Evolutionary conservation across 1,140 invertebrate species (phyloP).

Genomic region (Formica selysi): DNA sequence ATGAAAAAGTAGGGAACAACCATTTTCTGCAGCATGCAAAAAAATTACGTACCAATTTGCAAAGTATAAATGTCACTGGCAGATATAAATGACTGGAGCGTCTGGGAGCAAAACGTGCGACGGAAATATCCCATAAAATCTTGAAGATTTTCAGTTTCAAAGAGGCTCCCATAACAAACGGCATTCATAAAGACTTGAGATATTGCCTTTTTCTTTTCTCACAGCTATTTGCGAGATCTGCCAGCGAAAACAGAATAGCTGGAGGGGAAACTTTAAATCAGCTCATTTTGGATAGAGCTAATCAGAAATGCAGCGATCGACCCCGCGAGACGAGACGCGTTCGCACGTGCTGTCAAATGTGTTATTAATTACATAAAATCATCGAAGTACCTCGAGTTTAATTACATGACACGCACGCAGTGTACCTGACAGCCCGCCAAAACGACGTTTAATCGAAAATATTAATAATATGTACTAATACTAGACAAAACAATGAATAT

Average conservation of each 20-base stretch:
- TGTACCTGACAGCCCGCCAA: constrained; percentile 42
- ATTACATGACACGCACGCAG: constrained; percentile 36
- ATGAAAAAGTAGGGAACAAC: neutral
- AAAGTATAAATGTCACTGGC: constrained; percentile 53
- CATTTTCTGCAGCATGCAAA: constrained; percentile 21
- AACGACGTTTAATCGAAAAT: constrained; percentile 53
- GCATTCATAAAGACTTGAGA: constrained; percentile 57
- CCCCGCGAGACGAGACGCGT: neutral
- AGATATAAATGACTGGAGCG: constrained; percentile 40
- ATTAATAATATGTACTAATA: constrained; percentile 60
- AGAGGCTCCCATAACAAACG: constrained; percentile 43
- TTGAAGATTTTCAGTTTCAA: constrained; percentile 57
- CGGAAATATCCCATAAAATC: constrained; percentile 53
- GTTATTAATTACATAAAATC: constrained; percentile 58
- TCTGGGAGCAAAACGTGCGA: constrained; percentile 17
- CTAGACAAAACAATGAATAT: constrained; percentile 42
- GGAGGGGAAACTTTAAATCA: constrained; percentile 7
- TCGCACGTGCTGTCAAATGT: constrained; percentile 9
- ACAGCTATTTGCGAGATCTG: constrained; percentile 15
- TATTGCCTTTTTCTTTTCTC: constrained; percentile 34
- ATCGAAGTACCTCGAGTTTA: constrained; percentile 52
- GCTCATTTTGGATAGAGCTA: neutral
- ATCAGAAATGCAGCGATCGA: constrained; percentile 51
- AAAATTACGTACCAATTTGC: constrained; percentile 57
- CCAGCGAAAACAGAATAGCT: neutral